Conservation (phyloP, 2,113 vertebrate genomes). For the Empidonax traillii region DNA sequence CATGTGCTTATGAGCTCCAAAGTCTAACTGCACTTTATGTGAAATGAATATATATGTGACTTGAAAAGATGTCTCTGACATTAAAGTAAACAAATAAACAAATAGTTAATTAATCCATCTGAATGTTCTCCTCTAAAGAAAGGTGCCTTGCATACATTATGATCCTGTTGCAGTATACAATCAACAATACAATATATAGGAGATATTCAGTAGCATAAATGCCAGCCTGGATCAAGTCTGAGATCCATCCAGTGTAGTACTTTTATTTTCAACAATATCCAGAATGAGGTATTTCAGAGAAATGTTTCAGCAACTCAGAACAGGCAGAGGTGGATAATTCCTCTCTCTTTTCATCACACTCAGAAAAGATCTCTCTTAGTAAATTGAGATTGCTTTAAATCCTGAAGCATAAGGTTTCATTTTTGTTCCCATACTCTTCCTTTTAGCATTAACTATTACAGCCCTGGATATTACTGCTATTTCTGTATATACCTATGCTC, state of each 20-base stretch:
- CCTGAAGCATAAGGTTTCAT: constrained; percentile 40
- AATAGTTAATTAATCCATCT: neutral
- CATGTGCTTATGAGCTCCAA: neutral
- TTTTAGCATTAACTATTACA: constrained; percentile 53
- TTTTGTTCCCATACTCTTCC: constrained; percentile 40
- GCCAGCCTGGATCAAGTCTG: neutral
- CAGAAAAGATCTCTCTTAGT: constrained; percentile 7
- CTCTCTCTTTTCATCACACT: constrained; percentile 22
- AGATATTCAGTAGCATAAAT: neutral
- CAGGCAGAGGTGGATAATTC: constrained; percentile 35
- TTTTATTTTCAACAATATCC: constrained; percentile 29
- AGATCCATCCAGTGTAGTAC: neutral
- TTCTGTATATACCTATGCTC: neutral
- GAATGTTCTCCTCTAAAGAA: neutral
- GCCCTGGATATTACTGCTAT: constrained; percentile 1
- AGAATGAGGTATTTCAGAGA: constrained; percentile 1
- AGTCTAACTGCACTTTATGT: neutral
- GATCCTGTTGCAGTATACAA: neutral
- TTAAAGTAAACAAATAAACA: neutral
- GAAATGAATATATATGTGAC: neutral
- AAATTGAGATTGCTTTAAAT: constrained; percentile 44
- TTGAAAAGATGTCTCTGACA: neutral
- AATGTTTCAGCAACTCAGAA: constrained; percentile 7
- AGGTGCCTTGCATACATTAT: neutral
- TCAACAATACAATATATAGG: neutral